Base-by-base conservation (phyloP, 1,140 invertebrate genomes). In the Lordiphosa clarofinis region DNA sequence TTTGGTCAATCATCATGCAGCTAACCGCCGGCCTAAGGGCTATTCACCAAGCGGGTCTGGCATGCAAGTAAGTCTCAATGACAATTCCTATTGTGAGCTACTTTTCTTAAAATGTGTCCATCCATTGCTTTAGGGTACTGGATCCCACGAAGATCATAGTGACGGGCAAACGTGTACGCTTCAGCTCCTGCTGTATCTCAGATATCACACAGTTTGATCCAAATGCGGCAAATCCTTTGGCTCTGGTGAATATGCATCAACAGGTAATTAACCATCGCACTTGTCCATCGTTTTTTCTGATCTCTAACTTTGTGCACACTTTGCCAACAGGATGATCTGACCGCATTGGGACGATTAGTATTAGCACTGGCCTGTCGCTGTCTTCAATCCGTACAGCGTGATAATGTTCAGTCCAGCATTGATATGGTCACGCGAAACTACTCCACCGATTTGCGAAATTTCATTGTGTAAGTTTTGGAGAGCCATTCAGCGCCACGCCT, bases 1-100 rank as follows among this genome's bases (percentile, higher is more conserved):
- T 99, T 58, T 99, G 98, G 98, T 95, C 95, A 62, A 97, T 98
- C 64, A 94, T 99, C 19, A 96, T 99, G 72, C 98, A 99, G 90
- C 90, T 99, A 42, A 98, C 96, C 35, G 96, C 97, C n/a, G 97
- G 96, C 3, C 90, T 99, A 40, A 91, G 98, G 38, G 93, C 95
- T 43, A 96, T 99, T 73, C 98, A 99, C 90, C 93, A 95, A 49
- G 94, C 95, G 60, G 93, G 93, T 70, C 89, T 94, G 2, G 92
- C 93, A 36, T 94, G 92, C 89, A 92, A 93, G 91, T 94, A 64
- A 62, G 71, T 68, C 10, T 10, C 4, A 12, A 11, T 24, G 21
- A 3, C 0, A 24, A 48, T 28, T 28, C 6, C 19, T 33, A 8
- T 6, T 33, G n/a, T 42, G 42, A n/a, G 8, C 8, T 49, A 3